phyloP scores from a whole-genome alignment of 2,888 invertebrate genomes.

The Micropterix aruncella region DNA sequence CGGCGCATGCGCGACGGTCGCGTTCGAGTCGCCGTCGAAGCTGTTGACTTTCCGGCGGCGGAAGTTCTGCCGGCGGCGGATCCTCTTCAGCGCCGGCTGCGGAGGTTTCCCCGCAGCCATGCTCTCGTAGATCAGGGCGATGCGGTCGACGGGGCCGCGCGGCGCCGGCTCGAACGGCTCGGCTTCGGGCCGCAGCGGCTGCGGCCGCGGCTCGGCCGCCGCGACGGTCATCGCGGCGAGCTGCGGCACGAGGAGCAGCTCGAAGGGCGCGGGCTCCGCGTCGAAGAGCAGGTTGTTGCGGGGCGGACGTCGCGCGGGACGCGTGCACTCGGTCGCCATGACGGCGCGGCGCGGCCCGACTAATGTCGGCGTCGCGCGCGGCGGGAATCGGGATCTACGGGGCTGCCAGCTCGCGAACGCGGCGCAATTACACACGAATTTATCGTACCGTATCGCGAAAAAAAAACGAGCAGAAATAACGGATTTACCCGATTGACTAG shows the following conservation, averaged over 20 bases:
- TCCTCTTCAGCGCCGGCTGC: conserved; percentile 1
- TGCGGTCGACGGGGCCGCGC: conserved; percentile 14
- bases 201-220: conserved; percentile 34
- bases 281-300: conserved; percentile 14
- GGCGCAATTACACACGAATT: no score
- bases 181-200: conserved; percentile 20
- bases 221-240: no score
- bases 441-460: no score
- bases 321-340: conserved; percentile 10
- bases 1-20: conserved; percentile 13
- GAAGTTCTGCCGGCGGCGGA: not conserved
- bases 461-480: no score
- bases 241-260: conserved; percentile 10
- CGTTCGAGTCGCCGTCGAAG: not conserved
- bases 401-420: no score
- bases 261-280: conserved; percentile 8
- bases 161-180: conserved; percentile 16
- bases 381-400: not conserved
- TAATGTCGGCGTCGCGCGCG: not conserved
- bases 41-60: not conserved
- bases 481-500: no score
- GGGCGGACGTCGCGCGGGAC: conserved; percentile 38
- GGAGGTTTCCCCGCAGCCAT: conserved; percentile 18
- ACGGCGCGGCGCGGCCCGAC: not conserved
- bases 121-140: conserved; percentile 21